Evolutionary conservation across 2,797 vertebrate genomes (phyloP).

Genomic region (Pachyuromys duprasi): DNA sequence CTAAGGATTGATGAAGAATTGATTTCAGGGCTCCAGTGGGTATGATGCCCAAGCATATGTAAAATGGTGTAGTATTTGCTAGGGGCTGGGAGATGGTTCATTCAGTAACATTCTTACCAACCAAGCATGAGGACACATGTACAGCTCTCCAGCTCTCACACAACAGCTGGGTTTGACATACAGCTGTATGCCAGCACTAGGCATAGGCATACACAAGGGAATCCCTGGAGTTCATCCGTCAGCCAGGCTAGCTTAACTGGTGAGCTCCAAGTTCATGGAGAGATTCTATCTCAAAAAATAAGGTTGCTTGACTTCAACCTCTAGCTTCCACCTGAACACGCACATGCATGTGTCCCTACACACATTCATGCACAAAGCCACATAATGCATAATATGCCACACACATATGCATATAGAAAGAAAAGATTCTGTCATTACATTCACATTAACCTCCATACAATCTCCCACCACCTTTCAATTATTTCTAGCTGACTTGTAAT

Average conservation of each 20-base stretch:
- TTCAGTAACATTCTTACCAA: not conserved
- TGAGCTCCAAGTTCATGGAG: not conserved
- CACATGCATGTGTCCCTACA: not conserved
- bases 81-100: not conserved
- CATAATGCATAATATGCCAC: not conserved
- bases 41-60: not conserved
- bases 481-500: not conserved
- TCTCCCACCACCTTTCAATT: not conserved
- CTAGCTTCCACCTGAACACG: too few species aligned
- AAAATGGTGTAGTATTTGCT: not conserved
- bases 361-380: not conserved
- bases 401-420: not conserved
- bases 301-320: not conserved
- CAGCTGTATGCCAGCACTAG: not conserved
- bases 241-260: not conserved
- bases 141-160: not conserved
- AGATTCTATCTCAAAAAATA: not conserved
- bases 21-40: not conserved
- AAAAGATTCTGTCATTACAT: not conserved
- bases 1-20: not conserved
- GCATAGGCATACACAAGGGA: not conserved
- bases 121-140: not conserved
- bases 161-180: not conserved
- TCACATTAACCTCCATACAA: not conserved
- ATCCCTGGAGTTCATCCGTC: not conserved